Conservation (phyloP, 2,113 vertebrate species). For the Donacobius atricapilla region DNA sequence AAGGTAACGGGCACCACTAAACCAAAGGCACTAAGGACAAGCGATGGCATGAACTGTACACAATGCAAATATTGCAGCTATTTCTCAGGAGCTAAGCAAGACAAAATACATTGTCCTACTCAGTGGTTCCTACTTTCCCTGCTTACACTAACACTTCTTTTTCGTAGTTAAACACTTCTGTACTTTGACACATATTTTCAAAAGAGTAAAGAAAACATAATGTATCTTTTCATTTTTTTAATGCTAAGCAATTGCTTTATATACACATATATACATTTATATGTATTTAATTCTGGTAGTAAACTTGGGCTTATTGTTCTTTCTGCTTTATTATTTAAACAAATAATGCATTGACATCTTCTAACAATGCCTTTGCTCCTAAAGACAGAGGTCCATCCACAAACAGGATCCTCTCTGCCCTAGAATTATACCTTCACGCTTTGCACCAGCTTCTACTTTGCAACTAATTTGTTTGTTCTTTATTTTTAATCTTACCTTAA, state of each 20-base stretch:
- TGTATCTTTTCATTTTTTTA: background rate
- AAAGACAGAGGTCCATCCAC: background rate
- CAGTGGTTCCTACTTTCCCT: background rate
- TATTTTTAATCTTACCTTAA: conserved; percentile 2
- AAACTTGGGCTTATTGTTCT: background rate
- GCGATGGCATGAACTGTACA: background rate
- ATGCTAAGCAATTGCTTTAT: background rate
- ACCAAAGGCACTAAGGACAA: background rate
- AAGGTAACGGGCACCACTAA: background rate
- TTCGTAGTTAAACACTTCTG: background rate
- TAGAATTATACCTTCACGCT: background rate
- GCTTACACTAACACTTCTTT: background rate
- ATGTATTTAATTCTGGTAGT: background rate
- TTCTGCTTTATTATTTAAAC: background rate
- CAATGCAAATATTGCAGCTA: background rate
- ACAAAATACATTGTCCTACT: background rate
- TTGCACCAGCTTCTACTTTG: background rate
- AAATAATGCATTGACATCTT: background rate
- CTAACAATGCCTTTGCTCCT: background rate
- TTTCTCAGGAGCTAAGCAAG: background rate
- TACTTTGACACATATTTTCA: background rate
- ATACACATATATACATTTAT: background rate
- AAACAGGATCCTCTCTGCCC: background rate
- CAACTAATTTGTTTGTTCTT: background rate
- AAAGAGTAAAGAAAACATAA: background rate